Conservation (phyloP, 2,797 vertebrate genomes). For the Clarias laeviceps region DNA sequence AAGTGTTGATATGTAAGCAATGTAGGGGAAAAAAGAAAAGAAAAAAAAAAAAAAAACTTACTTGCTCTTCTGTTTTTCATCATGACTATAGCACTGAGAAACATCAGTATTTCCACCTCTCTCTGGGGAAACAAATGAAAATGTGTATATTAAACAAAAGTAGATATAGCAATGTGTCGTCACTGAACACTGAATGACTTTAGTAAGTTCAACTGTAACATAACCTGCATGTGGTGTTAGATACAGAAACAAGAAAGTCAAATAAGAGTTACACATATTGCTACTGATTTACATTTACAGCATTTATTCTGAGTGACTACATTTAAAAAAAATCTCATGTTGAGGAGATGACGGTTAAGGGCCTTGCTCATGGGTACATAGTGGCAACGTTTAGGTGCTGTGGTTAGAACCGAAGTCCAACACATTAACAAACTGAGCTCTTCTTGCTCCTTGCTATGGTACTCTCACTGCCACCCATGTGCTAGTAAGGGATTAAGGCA, state of each 20-base stretch:
- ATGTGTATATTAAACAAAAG: neutral
- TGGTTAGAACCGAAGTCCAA: no score
- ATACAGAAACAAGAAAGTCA: neutral
- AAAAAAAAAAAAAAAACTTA: conserved; percentile 71
- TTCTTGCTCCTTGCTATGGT: neutral
- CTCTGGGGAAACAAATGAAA: conserved; percentile 73
- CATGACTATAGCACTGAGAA: conserved; percentile 97
- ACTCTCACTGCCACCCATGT: neutral
- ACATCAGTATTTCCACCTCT: conserved; percentile 97
- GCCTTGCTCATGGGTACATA: no score
- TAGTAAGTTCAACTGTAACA: neutral
- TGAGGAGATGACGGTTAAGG: no score
- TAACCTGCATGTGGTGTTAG: neutral
- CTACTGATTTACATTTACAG: no score
- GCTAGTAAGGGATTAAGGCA: no score
- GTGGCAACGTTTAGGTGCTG: no score
- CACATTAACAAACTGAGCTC: neutral
- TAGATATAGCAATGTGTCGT: neutral
- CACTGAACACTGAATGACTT: neutral
- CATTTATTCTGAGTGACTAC: no score
- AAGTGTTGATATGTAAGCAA: conserved; percentile 33
- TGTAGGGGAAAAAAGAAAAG: no score
- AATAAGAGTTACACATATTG: neutral
- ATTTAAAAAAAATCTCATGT: no score
- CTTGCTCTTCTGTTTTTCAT: conserved; percentile 97